Evolutionary conservation across 2,113 vertebrate genomes (phyloP), one percentile per base, ranked within the genome.

Genomic region (Scytalopus superciliaris): DNA sequence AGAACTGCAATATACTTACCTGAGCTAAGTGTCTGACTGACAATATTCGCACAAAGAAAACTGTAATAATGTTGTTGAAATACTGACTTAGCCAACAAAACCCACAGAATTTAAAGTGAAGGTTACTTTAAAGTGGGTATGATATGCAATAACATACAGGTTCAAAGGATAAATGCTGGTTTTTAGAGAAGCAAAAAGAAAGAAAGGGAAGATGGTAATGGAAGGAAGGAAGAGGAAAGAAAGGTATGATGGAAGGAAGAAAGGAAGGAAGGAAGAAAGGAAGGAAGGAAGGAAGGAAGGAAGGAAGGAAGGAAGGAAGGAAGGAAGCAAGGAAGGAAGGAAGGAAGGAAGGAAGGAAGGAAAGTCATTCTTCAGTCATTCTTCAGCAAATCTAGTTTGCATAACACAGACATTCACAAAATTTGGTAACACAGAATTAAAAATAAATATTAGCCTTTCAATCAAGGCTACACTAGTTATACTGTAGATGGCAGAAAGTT

Each of bases 11-110:
- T 72, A 86, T 77, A 77, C 84, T 92, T 91, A 97, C 89, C 74
- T 87, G 49, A 77, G 72, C 67, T 96, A 86, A 96, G 68, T 72
- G 87, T 87, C 89, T 79, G 79, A 72, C 52, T 87, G 78, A 97
- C 63, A 95, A 79, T 86, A 93, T 79, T 95, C 86, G 1, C 86
- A 96, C 88, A 97, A 94, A 97, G 85, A 92, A 84, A 96, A 87
- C 42, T 45, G 33, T 74, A 80, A 94, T 93, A 91, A 90, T 84
- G 85, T 88, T 88, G 69, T 70, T 52, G 60, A 94, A 96, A 68
- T 96, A 94, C 72, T 90, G 83, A 93, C 73, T 92, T 70, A 91
- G 82, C 50, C 67, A 93, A 91, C 60, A 95, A 97, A 84, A 74
- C 40, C 42, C 73, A 39, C 12, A 27, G 75, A 94, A 94, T 84